Percentiles rank a stretch among this genome's conserved stretches.
Conservation (phyloP, 2,888 invertebrate genomes). For the Molorchus minor region DNA sequence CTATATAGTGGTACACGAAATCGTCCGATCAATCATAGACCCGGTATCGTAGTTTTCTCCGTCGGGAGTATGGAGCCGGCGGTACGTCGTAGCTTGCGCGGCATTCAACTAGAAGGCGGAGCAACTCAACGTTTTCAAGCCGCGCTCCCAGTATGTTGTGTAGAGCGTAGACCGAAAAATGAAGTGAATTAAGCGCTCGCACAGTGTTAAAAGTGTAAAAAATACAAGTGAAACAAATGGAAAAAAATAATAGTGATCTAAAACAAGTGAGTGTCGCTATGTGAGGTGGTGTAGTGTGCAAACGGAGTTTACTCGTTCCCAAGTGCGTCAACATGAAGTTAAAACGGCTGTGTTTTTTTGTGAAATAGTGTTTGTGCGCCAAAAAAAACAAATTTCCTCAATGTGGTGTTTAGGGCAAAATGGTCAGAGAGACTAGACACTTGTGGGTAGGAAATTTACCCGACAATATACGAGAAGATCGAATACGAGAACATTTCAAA, state of each 20-base stretch:
- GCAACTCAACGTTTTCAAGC: conserved; percentile 53
- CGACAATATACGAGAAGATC: conserved; percentile 98
- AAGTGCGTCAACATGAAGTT: conserved; percentile 54
- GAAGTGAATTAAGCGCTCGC: conserved; percentile 57
- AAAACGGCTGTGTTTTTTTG: conserved; percentile 58
- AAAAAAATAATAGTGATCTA: conserved; percentile 37
- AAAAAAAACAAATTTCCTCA: conserved; percentile 78
- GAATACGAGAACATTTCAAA: conserved; percentile 97
- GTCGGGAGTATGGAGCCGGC: conserved; percentile 43
- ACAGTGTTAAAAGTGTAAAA: conserved; percentile 48
- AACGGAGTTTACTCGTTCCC: conserved; percentile 35
- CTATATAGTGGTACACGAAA: conserved; percentile 60
- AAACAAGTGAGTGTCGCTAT: conserved; percentile 39
- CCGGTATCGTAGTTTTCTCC: conserved; percentile 46
- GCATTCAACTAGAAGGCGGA: conserved; percentile 51
- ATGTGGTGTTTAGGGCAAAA: conserved; percentile 96
- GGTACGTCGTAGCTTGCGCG: conserved; percentile 35
- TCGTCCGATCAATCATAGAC: conserved; percentile 48
- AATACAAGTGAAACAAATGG: conserved; percentile 39
- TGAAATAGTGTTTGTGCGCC: conserved; percentile 58
- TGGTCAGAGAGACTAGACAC: conserved; percentile 99
- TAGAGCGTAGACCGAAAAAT: conserved; percentile 60
- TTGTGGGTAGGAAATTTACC: conserved; percentile 99
- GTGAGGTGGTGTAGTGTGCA: conserved; percentile 43
- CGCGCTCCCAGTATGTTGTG: conserved; percentile 51